Conservation (phyloP, 2,797 vertebrate species). For the Zalophus californianus region DNA sequence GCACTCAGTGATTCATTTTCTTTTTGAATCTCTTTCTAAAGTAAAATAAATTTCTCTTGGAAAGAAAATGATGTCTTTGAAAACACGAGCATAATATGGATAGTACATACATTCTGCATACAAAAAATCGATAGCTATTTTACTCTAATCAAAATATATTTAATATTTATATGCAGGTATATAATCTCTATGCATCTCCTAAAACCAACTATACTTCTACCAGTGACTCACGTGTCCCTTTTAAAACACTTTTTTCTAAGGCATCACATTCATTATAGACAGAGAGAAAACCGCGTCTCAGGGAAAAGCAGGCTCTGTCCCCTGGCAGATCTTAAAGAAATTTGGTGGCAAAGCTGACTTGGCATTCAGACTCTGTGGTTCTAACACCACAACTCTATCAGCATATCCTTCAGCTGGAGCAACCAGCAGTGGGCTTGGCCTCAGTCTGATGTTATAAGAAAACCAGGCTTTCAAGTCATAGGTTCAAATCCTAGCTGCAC, state of each 20-base stretch:
- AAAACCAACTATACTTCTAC: neutral
- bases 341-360: neutral
- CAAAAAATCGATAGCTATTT: neutral
- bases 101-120: neutral
- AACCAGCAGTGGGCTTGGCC: neutral
- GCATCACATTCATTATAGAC: neutral
- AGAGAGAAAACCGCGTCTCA: neutral
- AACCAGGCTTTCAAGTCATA: neutral
- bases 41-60: neutral
- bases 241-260: neutral
- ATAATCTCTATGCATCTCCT: neutral
- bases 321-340: neutral
- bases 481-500: neutral
- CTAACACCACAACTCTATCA: neutral
- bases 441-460: neutral
- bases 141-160: neutral
- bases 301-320: neutral
- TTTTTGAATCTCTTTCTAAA: neutral
- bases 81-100: neutral
- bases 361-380: neutral
- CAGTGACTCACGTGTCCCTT: neutral
- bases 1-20: neutral
- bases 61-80: constrained; percentile 3
- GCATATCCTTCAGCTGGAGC: neutral
- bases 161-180: neutral